Conservation (phyloP, 2,797 vertebrate species). For the Hydrophis major region DNA sequence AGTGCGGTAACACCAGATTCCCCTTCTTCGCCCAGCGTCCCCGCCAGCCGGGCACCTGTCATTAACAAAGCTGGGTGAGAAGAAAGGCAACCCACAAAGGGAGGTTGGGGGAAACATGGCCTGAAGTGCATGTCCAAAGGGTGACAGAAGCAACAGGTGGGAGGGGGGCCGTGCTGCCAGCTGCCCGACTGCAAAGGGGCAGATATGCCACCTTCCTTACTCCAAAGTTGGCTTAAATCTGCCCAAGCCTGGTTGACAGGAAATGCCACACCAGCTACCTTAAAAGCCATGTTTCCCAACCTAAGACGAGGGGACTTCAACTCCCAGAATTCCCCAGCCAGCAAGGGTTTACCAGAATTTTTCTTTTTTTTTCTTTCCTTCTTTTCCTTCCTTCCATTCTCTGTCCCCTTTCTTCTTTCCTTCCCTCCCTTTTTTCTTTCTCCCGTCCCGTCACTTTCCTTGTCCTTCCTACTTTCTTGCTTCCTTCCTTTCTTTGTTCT, state of each 20-base stretch:
- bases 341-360: too few relatives aligned
- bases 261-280: neutral
- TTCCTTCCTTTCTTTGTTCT: too few relatives aligned
- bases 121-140: neutral
- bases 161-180: neutral
- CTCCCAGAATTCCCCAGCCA: too few relatives aligned
- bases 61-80: neutral
- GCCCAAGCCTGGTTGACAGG: too few relatives aligned
- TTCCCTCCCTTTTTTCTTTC: too few relatives aligned
- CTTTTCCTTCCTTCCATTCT: too few relatives aligned
- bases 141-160: conserved; percentile 6
- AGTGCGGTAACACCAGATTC: neutral
- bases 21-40: neutral
- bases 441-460: too few relatives aligned
- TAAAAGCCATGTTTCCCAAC: too few relatives aligned
- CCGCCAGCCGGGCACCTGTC: neutral
- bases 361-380: too few relatives aligned
- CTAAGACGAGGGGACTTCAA: too few relatives aligned
- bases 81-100: neutral
- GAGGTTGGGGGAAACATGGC: neutral
- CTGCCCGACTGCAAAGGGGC: neutral
- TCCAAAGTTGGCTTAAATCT: neutral
- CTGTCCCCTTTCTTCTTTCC: too few relatives aligned
- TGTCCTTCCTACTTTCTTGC: too few relatives aligned
- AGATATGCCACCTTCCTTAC: neutral